Evolutionary conservation across 2,888 invertebrate species (phyloP), one percentile per base, ranked within the genome.

Genomic region (Leptinotarsa haldemani): DNA sequence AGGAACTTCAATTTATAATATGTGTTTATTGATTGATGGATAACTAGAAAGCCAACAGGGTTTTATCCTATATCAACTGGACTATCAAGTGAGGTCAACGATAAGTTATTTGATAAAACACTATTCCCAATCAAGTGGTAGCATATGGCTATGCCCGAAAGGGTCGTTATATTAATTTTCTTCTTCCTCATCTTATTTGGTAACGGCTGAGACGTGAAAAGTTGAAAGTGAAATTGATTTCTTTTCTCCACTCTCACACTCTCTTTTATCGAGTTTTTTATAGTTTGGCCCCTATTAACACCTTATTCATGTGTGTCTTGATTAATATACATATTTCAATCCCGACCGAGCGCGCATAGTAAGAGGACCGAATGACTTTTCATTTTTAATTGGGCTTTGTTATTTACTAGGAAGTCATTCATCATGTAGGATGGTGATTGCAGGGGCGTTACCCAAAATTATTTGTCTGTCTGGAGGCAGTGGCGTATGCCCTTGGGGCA

Each of bases 101-200:
- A 56, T 56, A 56, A 40, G n/a, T 61, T 61, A 40, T 61, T 67
- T 67, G 52, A 67, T 67, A 30, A 40, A 9, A 67, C 52, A 52
- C 56, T 67, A 70, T 56, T 50, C 52, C 50, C 70, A 73, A 66
- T 73, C 70, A 66, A 66, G 69, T 70, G 53, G 73, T 61, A 63
- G 48, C 73, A 73, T 70, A 67, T 73, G 73, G 73, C 65, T 18
- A 13, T 25, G 58, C 22, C 68, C 56, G 63, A 64, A 70, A 69
- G 74, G 74, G 71, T 69, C 69, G 53, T 74, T 71, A 71, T 68
- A 74, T 74, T 74, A 74, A 74, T 74, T 71, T 74, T 74, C 65
- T 61, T 69, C 71, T 18, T 67, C 16, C 52, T 48, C 53, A 18
- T 16, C 67, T 13, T 30, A 53, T 18, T 25, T 30, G 52, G 30